A percentile compares a stretch with the other conserved stretches of the same genome.
Evolutionary conservation across 1,140 invertebrate genomes (phyloP).

Genomic region (Procambarus virginalis): DNA sequence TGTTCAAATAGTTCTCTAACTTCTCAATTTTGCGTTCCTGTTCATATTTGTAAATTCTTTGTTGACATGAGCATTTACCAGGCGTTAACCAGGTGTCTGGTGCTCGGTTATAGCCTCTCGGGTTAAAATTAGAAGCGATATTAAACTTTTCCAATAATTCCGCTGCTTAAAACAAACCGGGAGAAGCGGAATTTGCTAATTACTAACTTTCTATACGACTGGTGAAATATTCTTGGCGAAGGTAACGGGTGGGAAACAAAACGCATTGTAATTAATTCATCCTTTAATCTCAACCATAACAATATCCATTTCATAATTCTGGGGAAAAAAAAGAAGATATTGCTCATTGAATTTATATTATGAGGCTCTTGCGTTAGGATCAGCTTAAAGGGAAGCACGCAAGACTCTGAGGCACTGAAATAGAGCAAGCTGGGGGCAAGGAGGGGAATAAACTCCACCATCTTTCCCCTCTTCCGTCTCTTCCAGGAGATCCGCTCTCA

Average conservation of each 20-base stretch:
- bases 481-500: not conserved
- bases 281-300: not conserved
- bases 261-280: not conserved
- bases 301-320: slow-evolving; percentile 8
- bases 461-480: slow-evolving; percentile 6
- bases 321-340: not conserved
- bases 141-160: slow-evolving; percentile 55
- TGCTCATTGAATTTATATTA: not conserved
- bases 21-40: slow-evolving; percentile 27
- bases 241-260: not conserved
- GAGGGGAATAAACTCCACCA: slow-evolving; percentile 9
- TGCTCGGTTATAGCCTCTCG: not conserved
- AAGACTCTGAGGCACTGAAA: not conserved
- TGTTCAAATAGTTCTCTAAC: slow-evolving; percentile 42
- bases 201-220: slow-evolving; percentile 55
- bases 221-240: slow-evolving; percentile 44
- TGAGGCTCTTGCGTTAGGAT: not conserved
- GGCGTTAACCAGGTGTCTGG: not conserved
- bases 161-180: slow-evolving; percentile 37
- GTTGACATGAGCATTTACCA: not conserved
- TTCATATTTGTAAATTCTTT: slow-evolving; percentile 27
- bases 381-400: not conserved
- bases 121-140: slow-evolving; percentile 20
- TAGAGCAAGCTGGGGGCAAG: not conserved
- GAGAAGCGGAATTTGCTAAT: slow-evolving; percentile 36